Conservation (phyloP, 1,140 invertebrate species). For the Tetraneura akinire region DNA sequence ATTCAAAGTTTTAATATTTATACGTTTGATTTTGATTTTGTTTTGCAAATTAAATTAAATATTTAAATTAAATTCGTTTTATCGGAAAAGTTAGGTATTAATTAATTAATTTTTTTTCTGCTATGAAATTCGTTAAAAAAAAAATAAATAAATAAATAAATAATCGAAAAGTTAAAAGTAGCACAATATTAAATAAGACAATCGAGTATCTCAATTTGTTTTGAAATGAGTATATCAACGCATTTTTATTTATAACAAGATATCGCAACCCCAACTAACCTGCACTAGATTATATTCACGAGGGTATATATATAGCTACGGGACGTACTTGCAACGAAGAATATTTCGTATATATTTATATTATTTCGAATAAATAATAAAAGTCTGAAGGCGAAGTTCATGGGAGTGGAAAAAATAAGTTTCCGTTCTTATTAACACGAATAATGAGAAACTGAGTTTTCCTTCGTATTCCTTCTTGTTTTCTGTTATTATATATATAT, state of each 20-base stretch:
- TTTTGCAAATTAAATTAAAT: no score
- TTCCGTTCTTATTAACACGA: slow-evolving; percentile 48
- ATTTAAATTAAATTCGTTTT: no score
- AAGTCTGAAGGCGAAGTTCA: slow-evolving; percentile 25
- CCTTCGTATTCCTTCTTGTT: not conserved
- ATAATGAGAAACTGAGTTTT: slow-evolving; percentile 32
- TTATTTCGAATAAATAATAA: slow-evolving; percentile 47
- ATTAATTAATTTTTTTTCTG: no score
- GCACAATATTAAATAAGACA: not conserved
- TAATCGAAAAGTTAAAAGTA: no score
- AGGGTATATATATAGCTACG: not conserved
- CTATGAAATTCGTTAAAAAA: no score
- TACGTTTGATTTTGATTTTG: no score
- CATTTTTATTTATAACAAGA: slow-evolving; percentile 34
- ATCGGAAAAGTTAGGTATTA: no score
- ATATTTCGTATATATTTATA: not conserved
- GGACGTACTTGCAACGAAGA: slow-evolving; percentile 22
- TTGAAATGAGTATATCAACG: not conserved
- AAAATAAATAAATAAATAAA: no score
- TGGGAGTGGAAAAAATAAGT: slow-evolving; percentile 42
- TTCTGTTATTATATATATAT: not conserved
- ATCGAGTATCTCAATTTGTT: not conserved
- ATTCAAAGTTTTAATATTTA: no score
- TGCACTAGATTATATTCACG: slow-evolving; percentile 31
- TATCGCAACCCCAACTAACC: not conserved